phyloP scores from a whole-genome alignment of 2,113 vertebrate genomes.

The Heterocephalus glaber region DNA sequence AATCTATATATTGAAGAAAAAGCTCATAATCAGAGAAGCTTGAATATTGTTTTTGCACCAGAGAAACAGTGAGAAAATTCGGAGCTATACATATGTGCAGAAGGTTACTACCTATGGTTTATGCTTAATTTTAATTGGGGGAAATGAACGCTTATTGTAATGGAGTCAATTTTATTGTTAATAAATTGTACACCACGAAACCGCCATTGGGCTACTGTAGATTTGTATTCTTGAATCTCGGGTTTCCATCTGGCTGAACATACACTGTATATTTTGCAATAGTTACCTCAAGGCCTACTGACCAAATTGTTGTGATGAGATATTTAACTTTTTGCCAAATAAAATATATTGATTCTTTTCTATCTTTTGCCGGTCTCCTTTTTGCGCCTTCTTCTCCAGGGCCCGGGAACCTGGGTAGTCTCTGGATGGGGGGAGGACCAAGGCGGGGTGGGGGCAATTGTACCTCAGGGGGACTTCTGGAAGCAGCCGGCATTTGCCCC shows the following conservation, averaged over 20 bases:
- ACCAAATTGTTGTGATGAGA: constrained; percentile 93
- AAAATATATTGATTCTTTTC: constrained; percentile 93
- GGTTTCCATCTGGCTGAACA: constrained; percentile 83
- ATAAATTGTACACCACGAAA: constrained; percentile 90
- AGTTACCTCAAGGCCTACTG: constrained; percentile 97
- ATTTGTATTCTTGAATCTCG: constrained; percentile 86
- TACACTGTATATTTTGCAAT: constrained; percentile 91
- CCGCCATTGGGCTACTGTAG: constrained; percentile 85
- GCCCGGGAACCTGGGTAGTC: background rate
- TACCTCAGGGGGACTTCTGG: background rate
- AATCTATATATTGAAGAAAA: constrained; percentile 83
- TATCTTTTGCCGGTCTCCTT: constrained; percentile 71
- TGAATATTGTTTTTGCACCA: constrained; percentile 87
- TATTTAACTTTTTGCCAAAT: constrained; percentile 97
- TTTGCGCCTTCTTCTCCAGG: constrained; percentile 41
- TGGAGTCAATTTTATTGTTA: constrained; percentile 90
- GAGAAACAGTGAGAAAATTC: constrained; percentile 82
- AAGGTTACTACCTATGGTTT: constrained; percentile 91
- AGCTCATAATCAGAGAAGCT: constrained; percentile 79
- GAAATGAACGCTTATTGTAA: constrained; percentile 86
- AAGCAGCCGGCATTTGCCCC: background rate
- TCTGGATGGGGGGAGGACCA: background rate
- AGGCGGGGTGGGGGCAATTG: background rate
- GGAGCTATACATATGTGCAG: constrained; percentile 88
- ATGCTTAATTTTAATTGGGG: constrained; percentile 85